Evolutionary conservation across 2,797 vertebrate species (phyloP), one percentile per base, ranked within the genome.

Genomic region (Antennarius maculatus): DNA sequence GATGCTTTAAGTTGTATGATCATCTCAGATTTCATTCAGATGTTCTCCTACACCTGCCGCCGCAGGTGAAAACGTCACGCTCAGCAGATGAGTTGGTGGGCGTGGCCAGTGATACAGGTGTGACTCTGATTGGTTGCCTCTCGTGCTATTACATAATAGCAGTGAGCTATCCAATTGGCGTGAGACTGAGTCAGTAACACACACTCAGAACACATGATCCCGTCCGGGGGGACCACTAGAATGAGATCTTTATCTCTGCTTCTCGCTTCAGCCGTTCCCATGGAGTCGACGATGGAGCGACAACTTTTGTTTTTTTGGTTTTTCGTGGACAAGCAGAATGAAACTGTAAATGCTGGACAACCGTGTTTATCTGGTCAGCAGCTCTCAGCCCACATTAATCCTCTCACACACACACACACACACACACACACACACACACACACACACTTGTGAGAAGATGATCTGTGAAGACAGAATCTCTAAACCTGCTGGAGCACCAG

Each of bases 241-340:
- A 74, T 23, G 0, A 76, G 89, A 87, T 91, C 69, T 66, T 71
- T 86, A 88, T 91, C 91, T 83, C 39, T 66, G 72, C 74, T 86
- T 86, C 74, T 63, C 78, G 82, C 74, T 69, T 63, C 58, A 70
- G 16, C 69, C 42, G 78, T 89, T 91, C 90, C 82, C 88, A 88
- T 83, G 84, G 83, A 83, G 83, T 83, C 61, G 61, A 77, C 74
- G 39, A 23, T 66, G 54, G 53, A 53, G 62, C 68, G 62, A 62
- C 57, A 49, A 2, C 31, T 11, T n/a, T 2, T 16, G 57, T n/a
- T n/a, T n/a, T n/a, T n/a, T n/a, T n/a, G n/a, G 10, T 56, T 39
- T 69, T 79, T 54, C 58, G 54, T 28, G 29, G 53, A 43, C 27
- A 18, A 5, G 29, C 61, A 52, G 59, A 23, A 29, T 4, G 67